Evolutionary conservation across 2,797 vertebrate genomes (phyloP), one percentile per base, ranked within the genome.

Genomic region (Acestrorhynchus altus): DNA sequence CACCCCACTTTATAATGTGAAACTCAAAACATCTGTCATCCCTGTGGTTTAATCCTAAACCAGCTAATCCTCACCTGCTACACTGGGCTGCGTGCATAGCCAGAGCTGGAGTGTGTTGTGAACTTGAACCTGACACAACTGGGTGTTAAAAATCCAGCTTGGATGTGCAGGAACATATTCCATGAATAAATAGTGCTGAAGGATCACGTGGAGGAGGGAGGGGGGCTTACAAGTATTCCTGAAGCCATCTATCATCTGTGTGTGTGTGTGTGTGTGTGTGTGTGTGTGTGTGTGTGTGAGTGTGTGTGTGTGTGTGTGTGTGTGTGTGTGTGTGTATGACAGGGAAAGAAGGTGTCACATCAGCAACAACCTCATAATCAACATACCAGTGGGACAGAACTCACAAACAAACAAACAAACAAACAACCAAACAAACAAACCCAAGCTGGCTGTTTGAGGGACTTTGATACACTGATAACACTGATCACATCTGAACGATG

Each of bases 111-210:
- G n/a, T 74, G 56, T 42, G 40, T 49, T 74, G 57, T 86, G 76
- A 84, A 86, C 80, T 72, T 49, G 70, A 81, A 72, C 71, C 64
- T 76, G 71, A 66, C 79, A 73, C 44, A 47, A 69, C 74, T 74
- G 28, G 49, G 67, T 78, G 74, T 75, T 67, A 76, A 60, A 73
- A 54, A 68, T 65, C 68, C 76, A 69, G 84, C 78, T 81, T 71
- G 51, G 46, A 79, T 79, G 60, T 73, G 66, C 67, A 68, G 49
- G 76, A 72, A 70, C 51, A 49, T 63, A 82, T 83, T 69, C 84
- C 77, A 76, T 83, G 83, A 81, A 85, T 85, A 85, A 86, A 86
- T 74, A 76, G 78, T 77, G 74, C 77, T 86, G 77, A 83, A 63
- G 61, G 67, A 65, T 75, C 82, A 88, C 78, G 80, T 88, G 85